Percentiles rank a stretch among this genome's conserved stretches.
Evolutionary conservation across 2,797 vertebrate genomes (phyloP).

Genomic region (Paramormyrops hopkinsi): DNA sequence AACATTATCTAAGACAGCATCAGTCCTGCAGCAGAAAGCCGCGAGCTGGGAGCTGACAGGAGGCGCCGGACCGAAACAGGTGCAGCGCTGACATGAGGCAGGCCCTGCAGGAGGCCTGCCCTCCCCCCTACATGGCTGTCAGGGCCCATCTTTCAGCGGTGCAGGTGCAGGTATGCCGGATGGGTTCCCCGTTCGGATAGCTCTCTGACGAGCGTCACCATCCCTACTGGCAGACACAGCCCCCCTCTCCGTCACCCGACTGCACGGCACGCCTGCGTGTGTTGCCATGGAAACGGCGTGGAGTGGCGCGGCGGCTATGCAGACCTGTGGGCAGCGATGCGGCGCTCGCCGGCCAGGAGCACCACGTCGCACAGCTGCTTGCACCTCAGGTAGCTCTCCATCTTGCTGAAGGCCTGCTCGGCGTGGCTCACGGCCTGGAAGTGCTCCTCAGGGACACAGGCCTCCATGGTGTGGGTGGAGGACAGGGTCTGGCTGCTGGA

Average conservation of each 20-base stretch:
- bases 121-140: not conserved
- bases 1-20: not conserved
- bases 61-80: not conserved
- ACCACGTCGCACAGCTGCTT: constrained; percentile 90
- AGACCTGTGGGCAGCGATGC: constrained; percentile 95
- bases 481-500: constrained; percentile 84
- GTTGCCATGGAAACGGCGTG: not conserved
- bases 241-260: not conserved
- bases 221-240: not conserved
- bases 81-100: not conserved
- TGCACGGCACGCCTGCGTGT: not conserved
- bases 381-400: constrained; percentile 90
- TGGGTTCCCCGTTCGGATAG: not conserved
- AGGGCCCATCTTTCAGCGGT: not conserved
- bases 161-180: not conserved
- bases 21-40: not conserved
- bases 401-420: constrained; percentile 87
- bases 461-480: constrained; percentile 85
- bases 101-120: not conserved
- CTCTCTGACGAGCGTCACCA: not conserved
- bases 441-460: constrained; percentile 87
- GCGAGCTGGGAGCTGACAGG: not conserved
- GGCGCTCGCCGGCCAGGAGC: constrained; percentile 84
- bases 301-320: not conserved
- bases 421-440: constrained; percentile 91